phyloP scores from a whole-genome alignment of 2,797 vertebrate genomes.

The Myripristis murdjan region DNA sequence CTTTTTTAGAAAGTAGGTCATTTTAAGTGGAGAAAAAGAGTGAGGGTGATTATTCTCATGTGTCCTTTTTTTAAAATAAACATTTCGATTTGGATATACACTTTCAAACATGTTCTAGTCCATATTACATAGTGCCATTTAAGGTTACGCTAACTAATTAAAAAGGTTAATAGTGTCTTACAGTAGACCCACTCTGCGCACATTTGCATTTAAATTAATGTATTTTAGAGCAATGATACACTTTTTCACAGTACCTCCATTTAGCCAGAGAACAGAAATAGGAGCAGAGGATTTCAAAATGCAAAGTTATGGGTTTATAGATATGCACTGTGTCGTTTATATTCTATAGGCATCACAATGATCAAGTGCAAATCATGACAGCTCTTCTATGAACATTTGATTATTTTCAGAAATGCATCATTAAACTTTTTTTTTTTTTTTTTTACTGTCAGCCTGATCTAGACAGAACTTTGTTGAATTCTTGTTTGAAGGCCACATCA shows the following conservation, averaged over 20 bases:
- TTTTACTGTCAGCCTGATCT: conserved; percentile 16
- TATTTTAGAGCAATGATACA: conserved; percentile 48
- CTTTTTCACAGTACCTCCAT: conserved; percentile 61
- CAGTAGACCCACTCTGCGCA: conserved; percentile 31
- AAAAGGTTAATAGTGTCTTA: conserved; percentile 23
- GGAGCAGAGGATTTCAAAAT: conserved; percentile 11
- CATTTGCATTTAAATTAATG: conserved; percentile 77
- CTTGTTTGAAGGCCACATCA: no score
- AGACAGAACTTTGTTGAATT: no score
- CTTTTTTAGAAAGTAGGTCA: conserved; percentile 67
- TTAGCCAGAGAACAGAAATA: conserved; percentile 24
- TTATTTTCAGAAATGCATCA: not conserved
- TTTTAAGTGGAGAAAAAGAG: conserved; percentile 61
- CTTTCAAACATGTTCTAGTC: conserved; percentile 47
- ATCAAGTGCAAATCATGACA: conserved; percentile 1
- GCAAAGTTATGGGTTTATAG: conserved; percentile 7
- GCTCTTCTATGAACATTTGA: not conserved
- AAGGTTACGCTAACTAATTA: no score
- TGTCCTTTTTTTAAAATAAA: conserved; percentile 55
- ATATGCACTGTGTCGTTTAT: conserved; percentile 18
- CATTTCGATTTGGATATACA: conserved; percentile 48
- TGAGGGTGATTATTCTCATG: conserved; percentile 54
- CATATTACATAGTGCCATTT: conserved; percentile 48
- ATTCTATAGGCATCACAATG: conserved; percentile 15
- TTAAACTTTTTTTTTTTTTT: no score